Evolutionary conservation across 1,140 invertebrate species (phyloP).

Genomic region (Bombus soroeensis): DNA sequence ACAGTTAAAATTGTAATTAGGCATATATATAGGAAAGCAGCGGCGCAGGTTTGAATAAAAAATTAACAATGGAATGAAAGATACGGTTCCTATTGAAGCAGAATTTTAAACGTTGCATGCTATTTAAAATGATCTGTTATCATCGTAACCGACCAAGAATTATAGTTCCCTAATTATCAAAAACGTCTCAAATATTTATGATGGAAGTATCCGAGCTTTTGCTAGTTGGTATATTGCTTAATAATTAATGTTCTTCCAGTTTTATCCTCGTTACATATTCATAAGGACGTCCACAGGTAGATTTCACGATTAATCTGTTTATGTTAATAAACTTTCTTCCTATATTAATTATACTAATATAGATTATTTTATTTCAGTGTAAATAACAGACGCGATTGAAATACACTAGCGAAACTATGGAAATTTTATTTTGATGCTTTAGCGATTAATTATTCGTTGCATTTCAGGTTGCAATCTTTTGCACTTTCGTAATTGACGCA

Average conservation of each 20-base stretch:
- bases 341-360: too few species aligned
- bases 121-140: not conserved
- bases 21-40: not conserved
- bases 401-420: too few species aligned
- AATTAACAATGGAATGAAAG: not conserved
- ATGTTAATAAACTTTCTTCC: too few species aligned
- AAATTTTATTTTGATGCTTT: too few species aligned
- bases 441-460: too few species aligned
- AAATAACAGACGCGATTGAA: too few species aligned
- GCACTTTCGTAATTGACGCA: too few species aligned
- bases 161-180: not conserved
- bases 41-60: not conserved
- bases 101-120: not conserved
- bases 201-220: not conserved
- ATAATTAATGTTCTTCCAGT: not conserved
- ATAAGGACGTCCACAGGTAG: too few species aligned
- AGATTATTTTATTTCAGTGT: too few species aligned
- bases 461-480: too few species aligned
- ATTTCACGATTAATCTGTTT: too few species aligned
- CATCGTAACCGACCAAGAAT: not conserved
- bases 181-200: not conserved
- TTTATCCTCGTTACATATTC: not conserved
- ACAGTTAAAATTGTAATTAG: constrained; percentile 5
- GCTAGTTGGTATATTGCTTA: not conserved
- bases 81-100: not conserved